Evolutionary conservation across 2,888 invertebrate genomes (phyloP).

Genomic region (Muscina levida): DNA sequence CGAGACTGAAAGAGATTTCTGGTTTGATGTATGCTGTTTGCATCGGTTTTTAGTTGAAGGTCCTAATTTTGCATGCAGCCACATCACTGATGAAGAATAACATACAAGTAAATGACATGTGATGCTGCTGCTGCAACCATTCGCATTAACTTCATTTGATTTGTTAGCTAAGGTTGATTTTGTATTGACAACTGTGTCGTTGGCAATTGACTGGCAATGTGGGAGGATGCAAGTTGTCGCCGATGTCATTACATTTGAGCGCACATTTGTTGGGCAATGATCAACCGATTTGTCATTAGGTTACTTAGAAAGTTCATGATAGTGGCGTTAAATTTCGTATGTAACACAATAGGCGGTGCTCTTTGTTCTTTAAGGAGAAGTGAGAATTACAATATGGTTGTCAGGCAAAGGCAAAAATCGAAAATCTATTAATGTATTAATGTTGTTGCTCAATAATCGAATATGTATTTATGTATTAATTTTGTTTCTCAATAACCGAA

Average conservation of each 20-base stretch:
- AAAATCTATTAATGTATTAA: too few relatives aligned
- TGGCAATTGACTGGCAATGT: not conserved
- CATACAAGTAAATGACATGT: not conserved
- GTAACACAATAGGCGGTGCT: not conserved
- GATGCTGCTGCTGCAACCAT: not conserved
- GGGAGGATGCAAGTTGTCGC: not conserved
- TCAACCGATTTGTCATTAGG: conserved; percentile 5
- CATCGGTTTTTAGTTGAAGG: not conserved
- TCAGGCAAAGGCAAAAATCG: too few relatives aligned
- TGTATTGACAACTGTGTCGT: conserved; percentile 7
- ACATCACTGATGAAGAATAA: not conserved
- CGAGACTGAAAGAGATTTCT: not conserved
- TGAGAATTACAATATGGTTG: too few relatives aligned
- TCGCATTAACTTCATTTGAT: not conserved
- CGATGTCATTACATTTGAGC: not conserved
- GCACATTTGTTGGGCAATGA: not conserved
- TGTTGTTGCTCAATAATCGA: too few relatives aligned
- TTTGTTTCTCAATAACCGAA: too few relatives aligned
- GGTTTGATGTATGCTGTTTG: too few relatives aligned
- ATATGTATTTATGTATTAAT: too few relatives aligned
- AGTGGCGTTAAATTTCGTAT: conserved; percentile 6
- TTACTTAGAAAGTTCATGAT: not conserved
- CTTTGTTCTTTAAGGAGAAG: too few relatives aligned
- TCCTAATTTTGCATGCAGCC: conserved; percentile 25
- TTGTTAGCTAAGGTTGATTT: too few relatives aligned